Evolutionary conservation across 2,113 vertebrate species (phyloP), one percentile per base, ranked within the genome.

Genomic region (Todiramphus chloris): DNA sequence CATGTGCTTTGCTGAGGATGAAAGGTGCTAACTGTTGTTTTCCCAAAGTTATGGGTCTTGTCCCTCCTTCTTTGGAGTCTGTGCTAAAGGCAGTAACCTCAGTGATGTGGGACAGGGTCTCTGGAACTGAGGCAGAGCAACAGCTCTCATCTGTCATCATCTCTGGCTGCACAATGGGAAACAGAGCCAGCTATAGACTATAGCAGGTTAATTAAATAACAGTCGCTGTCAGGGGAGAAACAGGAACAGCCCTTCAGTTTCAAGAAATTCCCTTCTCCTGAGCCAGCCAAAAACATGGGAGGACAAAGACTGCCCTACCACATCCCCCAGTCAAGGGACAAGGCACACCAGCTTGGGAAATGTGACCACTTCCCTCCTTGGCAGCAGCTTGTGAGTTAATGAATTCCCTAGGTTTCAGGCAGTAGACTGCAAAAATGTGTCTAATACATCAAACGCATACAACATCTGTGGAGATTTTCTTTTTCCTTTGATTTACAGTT

Each of bases 401-500:
- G 92, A 96, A 93, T 75, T 93, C 92, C 80, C 90, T 90, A 58
- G 86, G 88, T 96, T 95, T 95, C 90, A 91, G 81, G 56, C 94
- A 93, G 64, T 75, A 68, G 64, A 59, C 76, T 90, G 79, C 85
- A 95, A 94, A 92, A 96, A 96, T 94, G 94, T 87, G 83, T 75
- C 86, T 89, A 84, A 83, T 93, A 95, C 83, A 96, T 96, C 92
- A 95, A 96, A 96, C 73, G 79, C 66, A 73, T 35, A 76, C 48
- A 94, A 91, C 92, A 96, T 94, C 92, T 94, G 90, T 87, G 92
- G 82, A 90, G 89, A 94, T 68, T 95, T 96, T 95, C 2, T 91
- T 91, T 89, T 91, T 64, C 83, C 62, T 96, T 94, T 97, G 91
- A 96, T 94, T 96, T 94, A 90, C 70, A 58, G 58, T 93, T 96